Base-by-base conservation (phyloP, 1,140 invertebrate genomes). In the Asobara japonica region DNA sequence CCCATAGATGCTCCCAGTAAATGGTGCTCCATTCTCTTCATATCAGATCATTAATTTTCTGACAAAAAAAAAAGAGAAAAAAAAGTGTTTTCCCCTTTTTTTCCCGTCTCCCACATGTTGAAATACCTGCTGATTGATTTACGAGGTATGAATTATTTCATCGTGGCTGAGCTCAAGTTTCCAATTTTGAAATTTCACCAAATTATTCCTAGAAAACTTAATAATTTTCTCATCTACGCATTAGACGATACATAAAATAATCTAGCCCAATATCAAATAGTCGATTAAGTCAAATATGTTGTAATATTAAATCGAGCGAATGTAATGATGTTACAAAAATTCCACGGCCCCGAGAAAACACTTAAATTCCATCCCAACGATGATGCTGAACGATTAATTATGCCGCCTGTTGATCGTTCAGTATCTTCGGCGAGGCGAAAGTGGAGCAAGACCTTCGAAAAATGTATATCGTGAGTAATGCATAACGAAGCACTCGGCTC, bases 31-130 rank as follows among this genome's bases (percentile, higher is more conserved):
- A n/a, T 45, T 36, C 36, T 16, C 22, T 66, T 33, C 36, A 66
- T 66, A 66, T 66, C 65, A 66, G 65, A 36, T 66, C 65, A 66
- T 66, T 66, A 66, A 18, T 64, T 64, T 31, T 64, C n/a, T 64
- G 25, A 36, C 11, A 25, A 61, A 61, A 61, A 25, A 61, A 13
- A 10, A 11, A 61, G n/a, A 65, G 22, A 56, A 22, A 56, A 56
- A 56, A 45, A 45, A 45, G n/a, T 45, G 11, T 45, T 45, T 45
- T 5, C 41, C n/a, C 18, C 18, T 16, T 7, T 22, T 25, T 56
- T 56, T 56, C 13, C 20, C 20, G n/a, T 51, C 11, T 25, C 13
- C 51, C 6, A 56, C 22, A 56, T 56, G 51, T 18, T 56, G 51
- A 56, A 56, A 56, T 56, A 22, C 1, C 18, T 22, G 16, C 18